Evolutionary conservation across 2,113 vertebrate species (phyloP).

Genomic region (Hassar affinis): DNA sequence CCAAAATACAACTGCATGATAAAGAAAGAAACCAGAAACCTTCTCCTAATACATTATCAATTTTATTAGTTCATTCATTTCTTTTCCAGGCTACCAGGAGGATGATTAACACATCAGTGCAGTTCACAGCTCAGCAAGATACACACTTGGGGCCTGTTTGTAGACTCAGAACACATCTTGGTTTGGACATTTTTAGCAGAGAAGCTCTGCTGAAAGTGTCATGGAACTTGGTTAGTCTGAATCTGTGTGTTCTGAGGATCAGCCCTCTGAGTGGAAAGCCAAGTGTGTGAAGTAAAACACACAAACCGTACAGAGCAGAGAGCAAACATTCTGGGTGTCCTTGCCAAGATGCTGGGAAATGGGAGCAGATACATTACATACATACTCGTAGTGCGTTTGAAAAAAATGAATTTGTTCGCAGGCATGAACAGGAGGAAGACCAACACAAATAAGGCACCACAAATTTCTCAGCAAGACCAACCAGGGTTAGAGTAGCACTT

Average conservation of each 20-base stretch:
- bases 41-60: constrained; percentile 50
- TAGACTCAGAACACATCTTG: not conserved
- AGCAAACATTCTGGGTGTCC: constrained; percentile 46
- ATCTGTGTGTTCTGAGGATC: not conserved
- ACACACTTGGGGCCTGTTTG: constrained; percentile 42
- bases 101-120: constrained; percentile 83
- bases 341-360: constrained; percentile 31
- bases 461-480: constrained; percentile 52
- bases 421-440: constrained; percentile 48
- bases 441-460: constrained; percentile 59
- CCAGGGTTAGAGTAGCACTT: constrained; percentile 40
- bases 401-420: constrained; percentile 29
- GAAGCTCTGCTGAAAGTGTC: constrained; percentile 46
- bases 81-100: constrained; percentile 66
- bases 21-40: constrained; percentile 33
- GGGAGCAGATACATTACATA: constrained; percentile 30
- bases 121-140: constrained; percentile 79
- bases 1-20: not conserved
- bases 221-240: not conserved
- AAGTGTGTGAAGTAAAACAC: constrained; percentile 33
- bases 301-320: constrained; percentile 32
- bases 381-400: constrained; percentile 42
- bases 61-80: constrained; percentile 71
- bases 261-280: constrained; percentile 49
- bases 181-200: constrained; percentile 55